A percentile compares a stretch with the other conserved stretches of the same genome.
These are phyloP conservation scores for Calosoma granatense DNA, from an alignment of 1,140 invertebrate genomes.

Conservation along the genomic window DNA sequence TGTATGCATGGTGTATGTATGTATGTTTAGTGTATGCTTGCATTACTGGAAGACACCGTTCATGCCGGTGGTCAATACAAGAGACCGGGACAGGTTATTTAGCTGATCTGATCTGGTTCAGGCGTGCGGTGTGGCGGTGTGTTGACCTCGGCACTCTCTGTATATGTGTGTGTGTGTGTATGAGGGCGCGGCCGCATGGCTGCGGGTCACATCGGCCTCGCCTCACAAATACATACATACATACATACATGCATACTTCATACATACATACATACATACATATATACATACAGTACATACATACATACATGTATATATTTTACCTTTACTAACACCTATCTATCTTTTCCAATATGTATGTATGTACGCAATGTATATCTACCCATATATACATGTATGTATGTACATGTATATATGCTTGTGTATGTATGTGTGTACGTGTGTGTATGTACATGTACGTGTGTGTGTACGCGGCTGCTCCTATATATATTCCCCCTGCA, in stretches of 20 bases:
- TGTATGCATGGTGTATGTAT: neutral
- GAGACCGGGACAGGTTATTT: conserved; percentile 1
- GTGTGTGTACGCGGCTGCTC: too few relatives aligned
- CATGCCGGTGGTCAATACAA: neutral
- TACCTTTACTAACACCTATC: too few relatives aligned
- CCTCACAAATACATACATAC: neutral
- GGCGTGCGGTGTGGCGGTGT: neutral
- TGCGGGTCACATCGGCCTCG: neutral
- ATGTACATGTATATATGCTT: too few relatives aligned
- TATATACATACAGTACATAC: too few relatives aligned
- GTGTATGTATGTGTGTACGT: too few relatives aligned
- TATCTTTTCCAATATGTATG: too few relatives aligned
- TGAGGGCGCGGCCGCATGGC: conserved; percentile 5
- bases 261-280: too few relatives aligned
- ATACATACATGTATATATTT: neutral
- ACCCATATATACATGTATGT: too few relatives aligned
- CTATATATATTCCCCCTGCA: too few relatives aligned
- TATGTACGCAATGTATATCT: too few relatives aligned
- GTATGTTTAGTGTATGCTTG: too few relatives aligned
- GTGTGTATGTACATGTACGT: too few relatives aligned
- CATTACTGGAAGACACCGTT: neutral
- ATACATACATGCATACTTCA: neutral
- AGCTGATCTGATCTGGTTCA: conserved; percentile 8
- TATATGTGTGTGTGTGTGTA: neutral
- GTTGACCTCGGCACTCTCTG: neutral